phyloP scores from a whole-genome alignment of 2,113 vertebrate species.

The Syngnathus scovelli region DNA sequence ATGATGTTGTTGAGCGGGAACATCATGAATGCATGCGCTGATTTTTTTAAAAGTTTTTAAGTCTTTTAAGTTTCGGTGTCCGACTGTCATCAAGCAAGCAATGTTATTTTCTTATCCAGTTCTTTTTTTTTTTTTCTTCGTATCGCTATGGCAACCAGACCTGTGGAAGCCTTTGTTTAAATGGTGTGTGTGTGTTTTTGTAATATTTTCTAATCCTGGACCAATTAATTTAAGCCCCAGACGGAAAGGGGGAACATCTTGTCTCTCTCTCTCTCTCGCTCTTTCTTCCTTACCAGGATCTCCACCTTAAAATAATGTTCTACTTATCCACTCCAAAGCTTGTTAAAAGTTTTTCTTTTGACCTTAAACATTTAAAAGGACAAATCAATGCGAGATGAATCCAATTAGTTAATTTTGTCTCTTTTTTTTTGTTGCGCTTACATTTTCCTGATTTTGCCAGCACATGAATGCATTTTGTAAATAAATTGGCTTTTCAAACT shows the following conservation, averaged over 20 bases:
- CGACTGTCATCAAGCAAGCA: slow-evolving; percentile 31
- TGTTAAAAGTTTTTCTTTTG: slow-evolving; percentile 5
- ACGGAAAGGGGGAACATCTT: slow-evolving; percentile 35
- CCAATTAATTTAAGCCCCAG: slow-evolving; percentile 62
- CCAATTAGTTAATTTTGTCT: background rate
- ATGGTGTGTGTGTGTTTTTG: slow-evolving; percentile 27
- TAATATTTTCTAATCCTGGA: slow-evolving; percentile 64
- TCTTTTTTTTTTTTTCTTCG: slow-evolving; percentile 6
- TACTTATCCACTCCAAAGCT: background rate
- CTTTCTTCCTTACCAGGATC: slow-evolving; percentile 14
- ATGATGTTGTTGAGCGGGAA: background rate
- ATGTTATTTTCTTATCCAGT: slow-evolving; percentile 25
- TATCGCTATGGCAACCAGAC: slow-evolving; percentile 59
- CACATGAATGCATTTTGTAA: too few species aligned
- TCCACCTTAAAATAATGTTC: slow-evolving; percentile 14
- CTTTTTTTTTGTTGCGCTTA: background rate
- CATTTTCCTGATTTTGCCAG: too few species aligned
- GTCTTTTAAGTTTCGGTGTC: background rate
- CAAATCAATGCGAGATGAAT: background rate
- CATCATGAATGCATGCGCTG: background rate
- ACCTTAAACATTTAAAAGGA: background rate
- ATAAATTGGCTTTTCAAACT: background rate
- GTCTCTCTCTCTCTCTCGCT: slow-evolving; percentile 13
- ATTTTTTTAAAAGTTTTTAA: too few species aligned
- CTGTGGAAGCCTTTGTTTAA: slow-evolving; percentile 46